These are phyloP conservation scores for Oreochromis grahami DNA, from an alignment of 2,797 vertebrate genomes.

Conservation along the genomic window DNA sequence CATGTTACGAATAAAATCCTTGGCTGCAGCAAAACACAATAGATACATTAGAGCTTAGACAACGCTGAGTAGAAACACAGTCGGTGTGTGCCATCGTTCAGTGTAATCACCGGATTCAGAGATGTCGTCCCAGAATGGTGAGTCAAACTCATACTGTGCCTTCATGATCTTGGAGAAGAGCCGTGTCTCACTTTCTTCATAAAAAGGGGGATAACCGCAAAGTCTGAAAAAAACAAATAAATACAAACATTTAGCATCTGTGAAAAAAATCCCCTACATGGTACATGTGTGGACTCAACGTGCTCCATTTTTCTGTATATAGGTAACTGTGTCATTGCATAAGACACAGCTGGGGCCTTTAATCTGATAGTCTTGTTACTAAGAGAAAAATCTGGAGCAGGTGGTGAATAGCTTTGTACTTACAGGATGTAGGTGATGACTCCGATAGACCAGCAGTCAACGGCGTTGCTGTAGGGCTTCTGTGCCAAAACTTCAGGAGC, in stretches of 20 bases:
- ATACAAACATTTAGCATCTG: not conserved
- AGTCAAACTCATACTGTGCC: conserved; percentile 95
- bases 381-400: not conserved
- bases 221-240: conserved; percentile 71
- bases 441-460: conserved; percentile 99
- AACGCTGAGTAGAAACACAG: not conserved
- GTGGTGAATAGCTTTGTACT: conserved; percentile 54
- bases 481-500: conserved; percentile 96
- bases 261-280: not conserved
- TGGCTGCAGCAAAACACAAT: conserved; percentile 74
- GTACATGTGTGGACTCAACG: not conserved
- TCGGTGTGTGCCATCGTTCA: fast-evolving
- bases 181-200: conserved; percentile 91
- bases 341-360: not conserved
- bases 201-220: conserved; percentile 97
- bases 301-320: not conserved
- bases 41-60: not conserved
- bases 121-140: conserved; percentile 97
- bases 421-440: conserved; percentile 98
- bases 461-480: conserved; percentile 97
- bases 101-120: conserved; percentile 88
- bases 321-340: not conserved
- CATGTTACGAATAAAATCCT: conserved; percentile 93
- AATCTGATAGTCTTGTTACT: conserved; percentile 3
- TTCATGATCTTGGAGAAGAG: conserved; percentile 98